Conservation (phyloP, 2,888 invertebrate genomes). For the Liposcelis brunnea region DNA sequence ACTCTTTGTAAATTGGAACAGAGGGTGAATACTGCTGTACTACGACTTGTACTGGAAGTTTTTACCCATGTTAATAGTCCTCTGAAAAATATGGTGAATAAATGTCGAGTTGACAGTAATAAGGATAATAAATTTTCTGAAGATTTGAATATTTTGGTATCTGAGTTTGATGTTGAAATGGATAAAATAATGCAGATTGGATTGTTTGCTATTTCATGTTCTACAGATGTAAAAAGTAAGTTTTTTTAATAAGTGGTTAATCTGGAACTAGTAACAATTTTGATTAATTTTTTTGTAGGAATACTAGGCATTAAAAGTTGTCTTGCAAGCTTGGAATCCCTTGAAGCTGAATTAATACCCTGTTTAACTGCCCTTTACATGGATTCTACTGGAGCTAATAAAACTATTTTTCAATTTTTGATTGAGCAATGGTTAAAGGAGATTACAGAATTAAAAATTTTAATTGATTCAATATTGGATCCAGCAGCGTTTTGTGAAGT, state of each 20-base stretch:
- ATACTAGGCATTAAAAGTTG: constrained; percentile 41
- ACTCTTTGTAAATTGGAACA: constrained; percentile 31
- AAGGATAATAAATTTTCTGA: constrained; percentile 14
- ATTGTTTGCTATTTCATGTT: constrained; percentile 47
- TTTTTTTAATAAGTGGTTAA: constrained; percentile 8
- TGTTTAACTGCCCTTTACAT: constrained; percentile 31
- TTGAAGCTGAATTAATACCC: constrained; percentile 49
- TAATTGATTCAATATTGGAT: constrained; percentile 47
- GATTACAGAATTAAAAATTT: constrained; percentile 35
- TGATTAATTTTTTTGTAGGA: constrained; percentile 27
- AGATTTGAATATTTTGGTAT: constrained; percentile 35
- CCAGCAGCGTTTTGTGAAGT: constrained; percentile 48
- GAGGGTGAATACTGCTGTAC: constrained; percentile 44
- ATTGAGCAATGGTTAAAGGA: constrained; percentile 41
- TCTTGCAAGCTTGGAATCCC: constrained; percentile 46
- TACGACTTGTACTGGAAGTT: constrained; percentile 36
- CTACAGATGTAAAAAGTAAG: constrained; percentile 29
- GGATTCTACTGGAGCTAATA: constrained; percentile 31
- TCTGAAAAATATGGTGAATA: constrained; percentile 24
- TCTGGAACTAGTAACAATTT: background rate
- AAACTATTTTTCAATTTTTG: constrained; percentile 33
- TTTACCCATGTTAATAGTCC: constrained; percentile 23
- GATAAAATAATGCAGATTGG: constrained; percentile 52
- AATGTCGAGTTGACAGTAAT: constrained; percentile 23
- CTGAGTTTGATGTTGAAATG: constrained; percentile 46